These are phyloP conservation scores for Toxotes jaculatrix DNA, from an alignment of 2,113 vertebrate species.

Conservation along the genomic window DNA sequence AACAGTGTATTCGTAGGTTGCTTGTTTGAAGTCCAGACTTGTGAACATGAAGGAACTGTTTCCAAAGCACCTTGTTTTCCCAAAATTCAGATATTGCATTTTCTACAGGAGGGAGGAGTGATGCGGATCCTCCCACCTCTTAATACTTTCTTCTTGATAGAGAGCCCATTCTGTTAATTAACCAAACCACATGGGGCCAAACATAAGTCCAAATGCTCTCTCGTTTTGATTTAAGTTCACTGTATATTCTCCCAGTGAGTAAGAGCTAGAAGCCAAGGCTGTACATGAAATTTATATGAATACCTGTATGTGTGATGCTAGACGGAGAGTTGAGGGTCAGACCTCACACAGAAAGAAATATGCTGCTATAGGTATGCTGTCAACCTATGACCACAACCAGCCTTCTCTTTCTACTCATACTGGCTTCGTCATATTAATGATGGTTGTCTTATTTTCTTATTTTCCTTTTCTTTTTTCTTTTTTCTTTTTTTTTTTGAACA, in stretches of 20 bases:
- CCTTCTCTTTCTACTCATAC: conserved; percentile 6
- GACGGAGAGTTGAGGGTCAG: conserved; percentile 42
- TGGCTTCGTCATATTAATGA: conserved; percentile 15
- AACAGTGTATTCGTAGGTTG: not conserved
- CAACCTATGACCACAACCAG: conserved; percentile 44
- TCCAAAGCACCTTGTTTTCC: conserved; percentile 45
- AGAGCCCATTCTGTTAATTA: conserved; percentile 76
- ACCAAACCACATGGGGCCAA: conserved; percentile 72
- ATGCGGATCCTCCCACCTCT: conserved; percentile 60
- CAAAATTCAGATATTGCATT: conserved; percentile 48
- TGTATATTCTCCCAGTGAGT: conserved; percentile 65
- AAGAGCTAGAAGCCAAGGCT: conserved; percentile 61
- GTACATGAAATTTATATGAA: not conserved
- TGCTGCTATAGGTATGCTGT: conserved; percentile 61
- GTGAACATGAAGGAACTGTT: conserved; percentile 26
- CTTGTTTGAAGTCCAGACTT: conserved; percentile 43
- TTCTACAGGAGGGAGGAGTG: conserved; percentile 35
- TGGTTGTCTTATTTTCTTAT: not conserved
- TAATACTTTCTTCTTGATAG: conserved; percentile 60
- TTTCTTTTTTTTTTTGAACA: not conserved
- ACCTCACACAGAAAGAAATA: conserved; percentile 65
- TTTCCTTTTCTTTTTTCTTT: too few relatives aligned
- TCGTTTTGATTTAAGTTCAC: conserved; percentile 74
- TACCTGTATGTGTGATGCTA: conserved; percentile 9
- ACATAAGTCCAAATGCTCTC: conserved; percentile 69